Evolutionary conservation across 1,140 invertebrate genomes (phyloP), one percentile per base, ranked within the genome.

Genomic region (Octopus bimaculoides): DNA sequence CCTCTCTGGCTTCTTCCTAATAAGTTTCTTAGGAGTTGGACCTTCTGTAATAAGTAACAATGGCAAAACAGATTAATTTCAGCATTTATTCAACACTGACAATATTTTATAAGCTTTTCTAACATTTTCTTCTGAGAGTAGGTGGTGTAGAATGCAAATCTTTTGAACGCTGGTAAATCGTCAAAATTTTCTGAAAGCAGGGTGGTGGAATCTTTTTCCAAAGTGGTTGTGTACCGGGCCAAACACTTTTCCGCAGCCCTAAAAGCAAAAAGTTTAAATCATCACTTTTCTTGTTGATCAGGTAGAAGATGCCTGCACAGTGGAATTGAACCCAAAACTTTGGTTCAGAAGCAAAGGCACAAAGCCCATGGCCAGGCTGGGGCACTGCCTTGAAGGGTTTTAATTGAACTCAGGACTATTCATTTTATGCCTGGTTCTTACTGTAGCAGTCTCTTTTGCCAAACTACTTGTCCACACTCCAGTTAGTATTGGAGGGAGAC

Each of bases 1-100:
- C 41, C 8, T 81, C 52, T n/a, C 81, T 81, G 71, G 52, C 17
- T 10, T 9, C 79, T 5, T 81, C 73, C 52, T 77, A 66, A 17
- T 80, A 79, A 17, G 81, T 54, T 17, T 54, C 78, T 69, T 80
- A n/a, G 79, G 82, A 82, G 12, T 79, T 69, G 52, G 81, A 79
- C 26, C 82, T 81, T 6, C 76, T 55, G 6, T 82, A 52, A 5
- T 17, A 14, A 14, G 10, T n/a, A 66, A 66, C 10, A 52, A 77
- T 26, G 6, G 79, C 82, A 53, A 78, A 12, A 8, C 17, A 55
- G 52, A 26, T 17, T 73, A 66, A 66, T 52, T 74, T 14, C 54
- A 77, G 76, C n/a, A 54, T 20, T 54, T 26, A 52, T 41, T 69
- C 20, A 61, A 26, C 52, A 52, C n/a, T 78, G 66, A 41, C 77